Evolutionary conservation across 2,113 vertebrate species (phyloP).

Genomic region (Mesembrinibis cayennensis): DNA sequence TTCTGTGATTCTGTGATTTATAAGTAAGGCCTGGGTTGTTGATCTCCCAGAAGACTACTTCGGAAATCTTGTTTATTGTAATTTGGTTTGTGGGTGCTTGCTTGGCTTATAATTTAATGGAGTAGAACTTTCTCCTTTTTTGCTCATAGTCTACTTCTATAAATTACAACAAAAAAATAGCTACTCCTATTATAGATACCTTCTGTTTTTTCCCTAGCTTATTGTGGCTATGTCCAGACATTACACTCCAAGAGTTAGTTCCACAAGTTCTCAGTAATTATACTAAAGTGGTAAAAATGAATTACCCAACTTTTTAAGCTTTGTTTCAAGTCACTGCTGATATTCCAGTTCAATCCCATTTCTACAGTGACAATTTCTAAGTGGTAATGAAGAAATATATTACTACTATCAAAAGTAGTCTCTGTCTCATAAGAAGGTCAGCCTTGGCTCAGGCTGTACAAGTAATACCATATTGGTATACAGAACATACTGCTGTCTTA

Average conservation of each 20-base stretch:
- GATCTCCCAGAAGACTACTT: background rate
- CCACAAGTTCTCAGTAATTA: background rate
- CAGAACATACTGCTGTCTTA: background rate
- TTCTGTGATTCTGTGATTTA: background rate
- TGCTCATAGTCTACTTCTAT: background rate
- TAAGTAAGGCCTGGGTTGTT: background rate
- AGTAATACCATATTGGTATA: background rate
- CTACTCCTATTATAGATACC: background rate
- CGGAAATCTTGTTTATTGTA: background rate
- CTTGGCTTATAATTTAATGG: background rate
- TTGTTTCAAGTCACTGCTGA: background rate
- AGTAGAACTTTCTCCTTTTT: background rate
- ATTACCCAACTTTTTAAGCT: background rate
- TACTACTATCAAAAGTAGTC: background rate
- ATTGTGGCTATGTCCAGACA: background rate
- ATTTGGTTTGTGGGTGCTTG: background rate
- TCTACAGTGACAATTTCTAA: background rate
- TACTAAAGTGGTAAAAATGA: background rate
- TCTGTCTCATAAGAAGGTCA: background rate
- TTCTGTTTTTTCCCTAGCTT: background rate
- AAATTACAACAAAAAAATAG: background rate
- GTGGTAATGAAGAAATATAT: background rate
- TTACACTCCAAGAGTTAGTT: background rate
- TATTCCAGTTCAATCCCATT: background rate
- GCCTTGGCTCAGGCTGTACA: slow-evolving; percentile 23